Percentiles rank a stretch among this genome's conserved stretches.
Evolutionary conservation across 2,113 vertebrate genomes (phyloP).

Genomic region (Aptenodytes forsteri): DNA sequence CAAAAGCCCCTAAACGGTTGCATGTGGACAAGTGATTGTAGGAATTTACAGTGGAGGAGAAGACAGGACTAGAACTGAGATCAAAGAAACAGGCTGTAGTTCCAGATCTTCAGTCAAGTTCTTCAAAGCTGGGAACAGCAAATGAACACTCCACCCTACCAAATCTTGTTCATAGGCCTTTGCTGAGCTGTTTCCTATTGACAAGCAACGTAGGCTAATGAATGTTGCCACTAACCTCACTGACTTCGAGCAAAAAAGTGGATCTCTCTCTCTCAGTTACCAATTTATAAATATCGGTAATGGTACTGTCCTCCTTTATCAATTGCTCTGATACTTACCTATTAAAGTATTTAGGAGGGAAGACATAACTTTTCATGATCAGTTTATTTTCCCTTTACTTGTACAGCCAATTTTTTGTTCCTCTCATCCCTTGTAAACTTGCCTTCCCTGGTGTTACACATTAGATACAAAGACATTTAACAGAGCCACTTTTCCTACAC

Average conservation of each 20-base stretch:
- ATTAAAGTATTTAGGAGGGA: background rate
- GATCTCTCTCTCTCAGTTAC: background rate
- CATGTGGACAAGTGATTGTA: background rate
- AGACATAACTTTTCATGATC: background rate
- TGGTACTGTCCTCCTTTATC: background rate
- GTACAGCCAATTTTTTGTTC: background rate
- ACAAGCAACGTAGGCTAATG: background rate
- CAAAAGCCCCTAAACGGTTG: background rate
- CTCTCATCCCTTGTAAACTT: background rate
- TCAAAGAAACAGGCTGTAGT: background rate
- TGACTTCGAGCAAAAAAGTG: background rate
- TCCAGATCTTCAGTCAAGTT: background rate
- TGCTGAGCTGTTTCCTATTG: background rate
- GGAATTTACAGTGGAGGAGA: background rate
- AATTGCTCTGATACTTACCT: background rate
- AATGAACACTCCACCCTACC: background rate
- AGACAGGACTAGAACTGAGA: background rate
- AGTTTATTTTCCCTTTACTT: background rate
- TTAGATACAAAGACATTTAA: background rate
- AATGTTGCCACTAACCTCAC: background rate
- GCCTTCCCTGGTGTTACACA: background rate
- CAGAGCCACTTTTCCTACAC: background rate
- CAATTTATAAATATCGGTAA: background rate
- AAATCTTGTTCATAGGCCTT: background rate
- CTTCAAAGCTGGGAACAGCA: background rate